Percentiles rank a stretch among this genome's conserved stretches.
phyloP scores from a whole-genome alignment of 2,113 vertebrate species.

The Sula dactylatra region DNA sequence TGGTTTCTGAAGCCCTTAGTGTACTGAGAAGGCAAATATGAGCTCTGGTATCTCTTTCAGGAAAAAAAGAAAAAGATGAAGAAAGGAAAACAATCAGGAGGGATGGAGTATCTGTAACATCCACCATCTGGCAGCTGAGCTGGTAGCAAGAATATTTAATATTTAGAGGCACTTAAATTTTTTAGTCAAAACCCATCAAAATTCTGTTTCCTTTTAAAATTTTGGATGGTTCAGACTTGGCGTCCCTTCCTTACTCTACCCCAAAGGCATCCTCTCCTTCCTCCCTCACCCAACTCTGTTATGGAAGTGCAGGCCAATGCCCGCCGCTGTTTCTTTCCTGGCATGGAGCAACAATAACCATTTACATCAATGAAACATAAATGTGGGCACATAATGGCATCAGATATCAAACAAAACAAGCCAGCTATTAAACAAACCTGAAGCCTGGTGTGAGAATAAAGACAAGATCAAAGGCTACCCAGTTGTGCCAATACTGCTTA shows the following conservation, averaged over 20 bases:
- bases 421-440: background rate
- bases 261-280: background rate
- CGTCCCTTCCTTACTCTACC: constrained; percentile 7
- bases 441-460: background rate
- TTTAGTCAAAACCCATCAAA: constrained; percentile 54
- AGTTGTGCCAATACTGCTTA: background rate
- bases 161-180: constrained; percentile 59
- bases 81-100: constrained; percentile 35
- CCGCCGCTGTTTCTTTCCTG: background rate
- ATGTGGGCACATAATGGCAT: background rate
- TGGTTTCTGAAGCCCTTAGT: constrained; percentile 34
- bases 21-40: constrained; percentile 16
- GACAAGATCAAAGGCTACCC: background rate
- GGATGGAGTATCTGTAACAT: constrained; percentile 20
- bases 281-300: background rate
- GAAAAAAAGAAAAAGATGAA: background rate
- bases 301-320: background rate
- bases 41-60: constrained; percentile 25
- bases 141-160: constrained; percentile 56
- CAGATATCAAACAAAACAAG: background rate
- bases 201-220: constrained; percentile 40
- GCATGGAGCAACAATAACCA: background rate
- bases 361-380: constrained; percentile 17
- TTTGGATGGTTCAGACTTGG: constrained; percentile 6
- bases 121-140: constrained; percentile 13